A percentile compares a stretch with the other conserved stretches of the same genome.
phyloP scores from a whole-genome alignment of 2,888 invertebrate species.

The Caradrina kadenii region DNA sequence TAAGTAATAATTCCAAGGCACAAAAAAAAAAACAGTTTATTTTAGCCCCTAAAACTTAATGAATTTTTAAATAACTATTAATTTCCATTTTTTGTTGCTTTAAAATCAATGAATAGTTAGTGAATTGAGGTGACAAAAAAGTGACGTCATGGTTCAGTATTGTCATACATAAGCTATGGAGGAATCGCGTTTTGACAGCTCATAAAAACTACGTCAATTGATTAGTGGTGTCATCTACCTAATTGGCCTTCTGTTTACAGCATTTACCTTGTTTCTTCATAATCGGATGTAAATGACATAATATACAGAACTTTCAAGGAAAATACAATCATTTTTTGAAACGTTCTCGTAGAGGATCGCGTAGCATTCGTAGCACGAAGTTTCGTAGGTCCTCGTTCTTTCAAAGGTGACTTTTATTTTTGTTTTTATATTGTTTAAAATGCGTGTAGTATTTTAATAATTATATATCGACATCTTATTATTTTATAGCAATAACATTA shows the following conservation, averaged over 20 bases:
- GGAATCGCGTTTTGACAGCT: too few species aligned
- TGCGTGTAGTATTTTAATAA: not conserved
- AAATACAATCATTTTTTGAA: not conserved
- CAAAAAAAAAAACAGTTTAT: too few species aligned
- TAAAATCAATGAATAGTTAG: too few species aligned
- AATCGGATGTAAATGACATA: not conserved
- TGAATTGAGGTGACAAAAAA: too few species aligned
- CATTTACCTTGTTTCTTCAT: not conserved
- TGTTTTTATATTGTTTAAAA: not conserved
- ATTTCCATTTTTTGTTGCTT: too few species aligned
- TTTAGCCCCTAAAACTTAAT: too few species aligned
- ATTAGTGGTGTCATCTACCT: too few species aligned
- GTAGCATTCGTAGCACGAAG: not conserved
- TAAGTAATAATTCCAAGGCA: too few species aligned
- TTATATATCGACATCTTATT: not conserved
- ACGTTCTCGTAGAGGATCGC: not conserved
- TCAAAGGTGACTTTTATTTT: not conserved
- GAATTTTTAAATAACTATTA: too few species aligned
- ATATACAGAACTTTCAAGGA: not conserved
- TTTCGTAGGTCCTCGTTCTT: not conserved
- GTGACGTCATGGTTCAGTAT: too few species aligned
- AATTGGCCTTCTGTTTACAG: not conserved
- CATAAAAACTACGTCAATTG: too few species aligned
- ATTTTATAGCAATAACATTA: conserved; percentile 9
- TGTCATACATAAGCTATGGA: too few species aligned